These are phyloP conservation scores for Pemphigus obesinymphae DNA, from an alignment of 1,140 invertebrate genomes.

Conservation along the genomic window DNA sequence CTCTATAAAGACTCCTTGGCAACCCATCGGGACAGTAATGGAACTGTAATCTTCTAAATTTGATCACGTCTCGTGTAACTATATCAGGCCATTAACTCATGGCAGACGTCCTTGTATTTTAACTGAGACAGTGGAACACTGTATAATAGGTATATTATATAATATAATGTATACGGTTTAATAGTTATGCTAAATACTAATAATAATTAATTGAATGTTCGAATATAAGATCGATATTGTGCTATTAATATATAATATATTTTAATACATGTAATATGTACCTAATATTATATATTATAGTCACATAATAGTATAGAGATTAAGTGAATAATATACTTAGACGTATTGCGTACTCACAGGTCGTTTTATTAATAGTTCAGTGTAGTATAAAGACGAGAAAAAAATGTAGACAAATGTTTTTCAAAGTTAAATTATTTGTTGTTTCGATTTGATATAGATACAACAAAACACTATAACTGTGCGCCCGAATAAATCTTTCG, in stretches of 20 bases:
- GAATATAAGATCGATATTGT: too few species aligned
- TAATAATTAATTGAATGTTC: too few species aligned
- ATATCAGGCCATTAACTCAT: background rate
- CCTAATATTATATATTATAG: too few species aligned
- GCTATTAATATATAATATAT: too few species aligned
- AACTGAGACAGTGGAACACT: too few species aligned
- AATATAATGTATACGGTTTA: too few species aligned
- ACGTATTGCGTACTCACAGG: background rate
- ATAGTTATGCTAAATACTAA: too few species aligned
- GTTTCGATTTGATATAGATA: background rate
- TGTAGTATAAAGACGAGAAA: background rate
- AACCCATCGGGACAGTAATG: background rate
- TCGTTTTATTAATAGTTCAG: background rate
- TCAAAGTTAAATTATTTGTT: background rate
- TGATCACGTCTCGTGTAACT: background rate
- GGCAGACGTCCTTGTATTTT: too few species aligned
- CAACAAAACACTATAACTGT: background rate
- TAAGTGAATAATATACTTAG: background rate
- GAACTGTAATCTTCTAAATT: background rate
- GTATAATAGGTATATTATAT: too few species aligned
- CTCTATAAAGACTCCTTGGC: background rate
- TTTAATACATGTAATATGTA: too few species aligned
- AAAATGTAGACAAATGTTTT: background rate
- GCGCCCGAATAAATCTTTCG: background rate
- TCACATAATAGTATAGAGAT: too few species aligned